These are phyloP conservation scores for Emydoidea blandingii DNA, from an alignment of 2,797 vertebrate species.

Conservation along the genomic window DNA sequence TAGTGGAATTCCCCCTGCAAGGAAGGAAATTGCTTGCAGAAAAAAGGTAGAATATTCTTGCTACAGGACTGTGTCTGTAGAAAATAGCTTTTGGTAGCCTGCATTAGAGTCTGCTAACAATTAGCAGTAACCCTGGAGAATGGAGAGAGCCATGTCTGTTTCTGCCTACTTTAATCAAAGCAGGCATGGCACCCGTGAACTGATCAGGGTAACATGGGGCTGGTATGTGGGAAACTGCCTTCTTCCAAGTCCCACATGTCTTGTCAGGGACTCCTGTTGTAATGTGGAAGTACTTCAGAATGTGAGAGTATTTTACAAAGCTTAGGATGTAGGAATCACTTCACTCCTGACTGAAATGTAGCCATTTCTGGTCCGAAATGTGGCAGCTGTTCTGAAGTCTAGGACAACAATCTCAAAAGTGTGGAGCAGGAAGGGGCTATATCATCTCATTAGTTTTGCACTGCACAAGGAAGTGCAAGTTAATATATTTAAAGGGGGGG, in stretches of 20 bases:
- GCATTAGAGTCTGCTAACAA: background rate
- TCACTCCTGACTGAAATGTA: background rate
- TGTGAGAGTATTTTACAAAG: background rate
- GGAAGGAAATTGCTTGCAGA: background rate
- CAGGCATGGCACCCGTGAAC: background rate
- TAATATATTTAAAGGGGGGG: rapidly evolving
- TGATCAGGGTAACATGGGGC: background rate
- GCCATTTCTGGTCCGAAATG: background rate
- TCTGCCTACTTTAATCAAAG: background rate
- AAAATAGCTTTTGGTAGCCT: background rate
- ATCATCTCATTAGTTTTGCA: background rate
- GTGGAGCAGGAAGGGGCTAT: background rate
- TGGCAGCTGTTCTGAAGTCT: background rate
- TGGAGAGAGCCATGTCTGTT: background rate
- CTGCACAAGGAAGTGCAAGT: background rate
- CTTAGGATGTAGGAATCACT: background rate
- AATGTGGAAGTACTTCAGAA: background rate
- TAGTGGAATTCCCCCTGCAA: background rate
- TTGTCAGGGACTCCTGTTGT: background rate
- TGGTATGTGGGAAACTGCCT: background rate
- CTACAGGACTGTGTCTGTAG: background rate
- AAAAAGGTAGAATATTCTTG: background rate
- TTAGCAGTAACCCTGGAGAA: background rate
- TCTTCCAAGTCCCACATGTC: background rate
- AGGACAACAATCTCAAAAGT: background rate